These are phyloP conservation scores for Zelleria hepariella DNA, from an alignment of 2,888 invertebrate genomes.

Conservation along the genomic window DNA sequence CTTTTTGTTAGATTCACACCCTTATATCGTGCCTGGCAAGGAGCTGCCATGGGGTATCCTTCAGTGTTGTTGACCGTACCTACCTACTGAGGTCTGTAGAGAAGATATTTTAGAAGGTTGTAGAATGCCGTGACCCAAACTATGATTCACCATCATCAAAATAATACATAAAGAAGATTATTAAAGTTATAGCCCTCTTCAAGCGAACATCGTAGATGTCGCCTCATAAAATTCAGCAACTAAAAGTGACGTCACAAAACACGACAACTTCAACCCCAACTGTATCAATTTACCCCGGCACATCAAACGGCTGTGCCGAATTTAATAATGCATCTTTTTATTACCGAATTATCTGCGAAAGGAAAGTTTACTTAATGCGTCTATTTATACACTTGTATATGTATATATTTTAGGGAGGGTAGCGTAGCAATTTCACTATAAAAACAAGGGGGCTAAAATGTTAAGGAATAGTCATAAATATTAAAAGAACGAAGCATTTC, in stretches of 20 bases:
- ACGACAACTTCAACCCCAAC: neutral
- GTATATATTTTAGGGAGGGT: constrained; percentile 25
- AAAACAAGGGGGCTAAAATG: constrained; percentile 49
- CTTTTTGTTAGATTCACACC: too few relatives aligned
- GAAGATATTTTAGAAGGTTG: too few relatives aligned
- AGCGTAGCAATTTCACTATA: constrained; percentile 49
- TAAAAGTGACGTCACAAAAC: neutral
- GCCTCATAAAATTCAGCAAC: neutral
- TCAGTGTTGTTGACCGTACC: too few relatives aligned
- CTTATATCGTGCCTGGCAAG: too few relatives aligned
- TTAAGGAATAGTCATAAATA: constrained; percentile 4
- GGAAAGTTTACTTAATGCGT: constrained; percentile 45
- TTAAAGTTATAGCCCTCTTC: neutral
- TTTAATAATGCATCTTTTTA: constrained; percentile 60
- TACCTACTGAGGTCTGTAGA: too few relatives aligned
- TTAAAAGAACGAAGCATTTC: neutral
- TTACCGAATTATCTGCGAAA: constrained; percentile 21
- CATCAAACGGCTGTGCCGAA: constrained; percentile 40
- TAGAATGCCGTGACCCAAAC: too few relatives aligned
- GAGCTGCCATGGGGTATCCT: too few relatives aligned
- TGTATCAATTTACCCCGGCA: constrained; percentile 11
- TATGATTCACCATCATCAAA: too few relatives aligned
- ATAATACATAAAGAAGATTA: too few relatives aligned
- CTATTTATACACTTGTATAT: too few relatives aligned
- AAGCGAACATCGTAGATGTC: neutral